Evolutionary conservation across 2,113 vertebrate genomes (phyloP).

Genomic region (Danionella cerebrum): DNA sequence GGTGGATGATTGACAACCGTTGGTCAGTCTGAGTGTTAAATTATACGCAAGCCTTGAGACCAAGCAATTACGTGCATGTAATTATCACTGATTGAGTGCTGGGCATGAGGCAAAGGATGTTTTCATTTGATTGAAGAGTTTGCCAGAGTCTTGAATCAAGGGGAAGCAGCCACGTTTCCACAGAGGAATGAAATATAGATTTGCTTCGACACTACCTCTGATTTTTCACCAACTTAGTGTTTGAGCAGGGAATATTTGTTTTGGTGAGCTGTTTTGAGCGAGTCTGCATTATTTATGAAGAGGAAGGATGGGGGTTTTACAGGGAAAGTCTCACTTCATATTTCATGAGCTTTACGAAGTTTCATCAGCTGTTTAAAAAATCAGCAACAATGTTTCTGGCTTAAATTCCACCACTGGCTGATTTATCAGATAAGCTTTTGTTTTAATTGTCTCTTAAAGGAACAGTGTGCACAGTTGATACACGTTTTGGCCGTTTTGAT

Average conservation of each 20-base stretch:
- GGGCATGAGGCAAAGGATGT: not conserved
- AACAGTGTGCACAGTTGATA: too few relatives aligned
- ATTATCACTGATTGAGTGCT: conserved; percentile 12
- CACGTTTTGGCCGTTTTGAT: too few relatives aligned
- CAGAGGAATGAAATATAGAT: not conserved
- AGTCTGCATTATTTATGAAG: not conserved
- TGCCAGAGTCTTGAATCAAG: not conserved
- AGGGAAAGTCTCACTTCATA: not conserved
- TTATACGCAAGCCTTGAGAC: not conserved
- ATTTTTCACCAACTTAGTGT: too few relatives aligned
- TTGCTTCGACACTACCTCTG: not conserved
- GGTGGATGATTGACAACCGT: not conserved
- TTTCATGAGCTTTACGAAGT: not conserved
- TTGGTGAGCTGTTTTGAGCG: not conserved
- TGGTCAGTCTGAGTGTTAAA: not conserved
- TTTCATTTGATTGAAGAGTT: conserved; percentile 14
- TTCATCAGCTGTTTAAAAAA: not conserved
- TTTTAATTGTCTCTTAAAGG: too few relatives aligned
- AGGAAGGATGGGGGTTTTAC: not conserved
- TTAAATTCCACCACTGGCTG: too few relatives aligned
- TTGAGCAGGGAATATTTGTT: not conserved
- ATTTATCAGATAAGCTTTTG: not conserved
- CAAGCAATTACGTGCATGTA: not conserved
- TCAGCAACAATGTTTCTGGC: too few relatives aligned
- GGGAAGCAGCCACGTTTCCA: not conserved